Evolutionary conservation across 1,140 invertebrate genomes (phyloP).

Genomic region (Brachionus plicatilis): DNA sequence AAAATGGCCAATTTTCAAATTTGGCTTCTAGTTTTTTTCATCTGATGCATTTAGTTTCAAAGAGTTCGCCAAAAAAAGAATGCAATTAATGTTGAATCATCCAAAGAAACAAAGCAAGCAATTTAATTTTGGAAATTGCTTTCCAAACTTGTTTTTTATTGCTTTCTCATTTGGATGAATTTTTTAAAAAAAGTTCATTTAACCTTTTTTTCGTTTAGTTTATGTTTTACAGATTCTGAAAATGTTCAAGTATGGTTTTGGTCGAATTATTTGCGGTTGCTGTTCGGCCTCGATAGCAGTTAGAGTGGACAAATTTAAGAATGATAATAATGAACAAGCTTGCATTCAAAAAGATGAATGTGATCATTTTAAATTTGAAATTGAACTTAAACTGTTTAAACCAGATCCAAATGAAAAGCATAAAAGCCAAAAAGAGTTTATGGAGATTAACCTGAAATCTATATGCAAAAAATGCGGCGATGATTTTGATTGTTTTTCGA

Average conservation of each 20-base stretch:
- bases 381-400: background rate
- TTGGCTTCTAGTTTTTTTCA: background rate
- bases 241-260: slow-evolving; percentile 14
- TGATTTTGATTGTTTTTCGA: background rate
- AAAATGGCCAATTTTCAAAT: background rate
- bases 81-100: background rate
- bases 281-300: background rate
- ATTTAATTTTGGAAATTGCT: background rate
- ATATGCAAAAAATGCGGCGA: background rate
- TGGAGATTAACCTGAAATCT: background rate
- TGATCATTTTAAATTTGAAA: slow-evolving; percentile 28
- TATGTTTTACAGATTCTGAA: background rate
- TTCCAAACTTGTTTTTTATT: background rate
- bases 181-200: background rate
- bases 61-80: background rate
- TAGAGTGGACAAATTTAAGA: background rate
- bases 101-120: background rate
- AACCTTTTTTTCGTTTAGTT: background rate
- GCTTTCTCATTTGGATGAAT: background rate
- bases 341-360: slow-evolving; percentile 4
- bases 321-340: background rate
- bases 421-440: background rate
- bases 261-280: slow-evolving; percentile 1
- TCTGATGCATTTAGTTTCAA: background rate
- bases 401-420: background rate